A percentile compares a stretch with the other conserved stretches of the same genome.
phyloP scores from a whole-genome alignment of 2,888 invertebrate genomes.

The Cabera pusaria region DNA sequence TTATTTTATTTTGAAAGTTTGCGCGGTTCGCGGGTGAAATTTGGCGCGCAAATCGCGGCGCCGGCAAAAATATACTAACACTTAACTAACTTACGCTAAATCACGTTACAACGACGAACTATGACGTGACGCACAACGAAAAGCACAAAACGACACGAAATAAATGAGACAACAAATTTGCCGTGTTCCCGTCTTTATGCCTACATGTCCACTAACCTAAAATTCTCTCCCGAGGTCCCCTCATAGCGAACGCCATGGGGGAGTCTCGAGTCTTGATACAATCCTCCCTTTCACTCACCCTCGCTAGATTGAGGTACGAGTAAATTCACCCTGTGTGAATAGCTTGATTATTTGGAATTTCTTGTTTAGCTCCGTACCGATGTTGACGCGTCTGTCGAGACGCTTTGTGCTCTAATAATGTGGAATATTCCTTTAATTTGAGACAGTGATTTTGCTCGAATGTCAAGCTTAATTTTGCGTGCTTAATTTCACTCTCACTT shows the following conservation, averaged over 20 bases:
- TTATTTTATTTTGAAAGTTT: constrained; percentile 31
- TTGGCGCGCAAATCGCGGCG: constrained; percentile 37
- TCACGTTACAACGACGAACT: constrained; percentile 73
- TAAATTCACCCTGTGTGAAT: constrained; percentile 74
- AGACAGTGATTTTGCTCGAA: constrained; percentile 25
- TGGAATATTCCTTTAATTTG: constrained; percentile 35
- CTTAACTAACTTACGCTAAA: constrained; percentile 49
- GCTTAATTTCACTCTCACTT: constrained; percentile 18
- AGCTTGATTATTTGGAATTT: constrained; percentile 78
- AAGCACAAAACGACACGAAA: constrained; percentile 82
- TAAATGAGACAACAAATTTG: constrained; percentile 83
- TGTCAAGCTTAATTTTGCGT: constrained; percentile 17
- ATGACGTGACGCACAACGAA: constrained; percentile 81
- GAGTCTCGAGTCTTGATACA: constrained; percentile 69
- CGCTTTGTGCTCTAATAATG: constrained; percentile 34
- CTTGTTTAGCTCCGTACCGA: constrained; percentile 54
- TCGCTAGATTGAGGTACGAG: constrained; percentile 68
- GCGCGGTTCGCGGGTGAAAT: constrained; percentile 26
- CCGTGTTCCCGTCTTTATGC: constrained; percentile 83
- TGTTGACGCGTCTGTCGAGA: constrained; percentile 38
- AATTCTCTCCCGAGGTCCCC: constrained; percentile 76
- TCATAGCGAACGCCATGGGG: constrained; percentile 74
- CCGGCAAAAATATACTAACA: constrained; percentile 37
- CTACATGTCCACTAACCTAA: constrained; percentile 85
- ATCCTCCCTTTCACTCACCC: constrained; percentile 79